Conservation (phyloP, 92 coral and sea anemone genomes). For the Scolanthus callimorphus region DNA sequence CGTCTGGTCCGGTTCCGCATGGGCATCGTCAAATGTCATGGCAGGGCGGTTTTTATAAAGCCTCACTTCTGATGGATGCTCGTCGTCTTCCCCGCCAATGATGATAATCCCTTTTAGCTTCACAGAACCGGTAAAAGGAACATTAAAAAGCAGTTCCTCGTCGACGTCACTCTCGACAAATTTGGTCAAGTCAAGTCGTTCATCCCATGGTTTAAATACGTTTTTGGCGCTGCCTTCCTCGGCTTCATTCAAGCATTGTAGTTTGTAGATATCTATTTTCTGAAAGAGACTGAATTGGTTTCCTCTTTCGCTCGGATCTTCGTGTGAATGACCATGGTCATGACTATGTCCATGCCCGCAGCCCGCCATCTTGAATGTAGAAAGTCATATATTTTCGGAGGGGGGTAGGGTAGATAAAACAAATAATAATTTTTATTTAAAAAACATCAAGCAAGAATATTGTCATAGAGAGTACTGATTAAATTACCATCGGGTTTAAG, state of each 20-base stretch:
- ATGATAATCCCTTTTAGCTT: conserved; percentile 85
- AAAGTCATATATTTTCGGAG: neutral
- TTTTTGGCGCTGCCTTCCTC: conserved; percentile 90
- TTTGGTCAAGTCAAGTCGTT: conserved; percentile 70
- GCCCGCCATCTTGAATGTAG: conserved; percentile 88
- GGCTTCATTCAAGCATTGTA: conserved; percentile 91
- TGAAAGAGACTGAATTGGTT: conserved; percentile 74
- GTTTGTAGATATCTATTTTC: conserved; percentile 76
- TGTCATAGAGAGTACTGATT: too few relatives aligned
- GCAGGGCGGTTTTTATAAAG: conserved; percentile 90
- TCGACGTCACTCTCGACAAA: conserved; percentile 96
- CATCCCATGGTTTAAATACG: conserved; percentile 93
- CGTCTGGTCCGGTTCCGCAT: conserved; percentile 78
- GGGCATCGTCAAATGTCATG: conserved; percentile 95
- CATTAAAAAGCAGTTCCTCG: conserved; percentile 86
- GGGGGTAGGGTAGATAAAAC: too few relatives aligned
- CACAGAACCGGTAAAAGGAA: conserved; percentile 90
- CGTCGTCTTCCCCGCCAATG: conserved; percentile 88
- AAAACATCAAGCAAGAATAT: too few relatives aligned
- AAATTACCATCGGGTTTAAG: too few relatives aligned
- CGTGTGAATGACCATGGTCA: conserved; percentile 61
- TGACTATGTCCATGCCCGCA: conserved; percentile 64
- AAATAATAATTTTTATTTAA: too few relatives aligned
- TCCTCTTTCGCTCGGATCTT: conserved; percentile 83
- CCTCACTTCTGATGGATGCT: conserved; percentile 88